These are phyloP conservation scores for Phodopus roborovskii DNA, from an alignment of 2,113 vertebrate species.

Conservation along the genomic window DNA sequence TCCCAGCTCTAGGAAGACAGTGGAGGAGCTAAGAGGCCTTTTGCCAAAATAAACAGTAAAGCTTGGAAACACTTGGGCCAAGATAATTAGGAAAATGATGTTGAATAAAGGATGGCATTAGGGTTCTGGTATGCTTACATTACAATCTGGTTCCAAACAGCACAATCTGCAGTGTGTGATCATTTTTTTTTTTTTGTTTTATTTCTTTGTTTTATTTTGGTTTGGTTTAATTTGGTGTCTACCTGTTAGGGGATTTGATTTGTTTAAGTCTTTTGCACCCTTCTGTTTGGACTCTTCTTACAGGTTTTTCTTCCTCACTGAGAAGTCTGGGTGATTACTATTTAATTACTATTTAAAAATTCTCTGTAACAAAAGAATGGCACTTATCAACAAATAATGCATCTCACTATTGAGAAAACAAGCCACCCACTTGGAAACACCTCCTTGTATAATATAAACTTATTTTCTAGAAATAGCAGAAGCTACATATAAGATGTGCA, in stretches of 20 bases:
- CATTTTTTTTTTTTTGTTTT: neutral
- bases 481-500: neutral
- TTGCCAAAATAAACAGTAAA: slow-evolving; percentile 60
- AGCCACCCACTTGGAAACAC: neutral
- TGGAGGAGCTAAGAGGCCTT: neutral
- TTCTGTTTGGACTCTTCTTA: slow-evolving; percentile 3
- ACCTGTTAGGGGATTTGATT: slow-evolving; percentile 20
- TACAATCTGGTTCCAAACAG: neutral
- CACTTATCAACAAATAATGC: neutral
- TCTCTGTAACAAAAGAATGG: neutral
- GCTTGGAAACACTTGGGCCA: slow-evolving; percentile 56
- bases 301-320: slow-evolving; percentile 9
- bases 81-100: slow-evolving; percentile 63
- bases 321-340: neutral
- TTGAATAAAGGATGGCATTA: slow-evolving; percentile 50
- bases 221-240: neutral
- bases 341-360: slow-evolving; percentile 36
- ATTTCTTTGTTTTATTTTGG: neutral
- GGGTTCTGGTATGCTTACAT: neutral
- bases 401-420: neutral
- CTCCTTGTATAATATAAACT: neutral
- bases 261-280: slow-evolving; percentile 25
- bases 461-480: neutral
- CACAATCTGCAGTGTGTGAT: neutral
- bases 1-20: slow-evolving; percentile 12